These are phyloP conservation scores for Reticulitermes lucifugus DNA, from an alignment of 2,888 invertebrate genomes.

Conservation along the genomic window DNA sequence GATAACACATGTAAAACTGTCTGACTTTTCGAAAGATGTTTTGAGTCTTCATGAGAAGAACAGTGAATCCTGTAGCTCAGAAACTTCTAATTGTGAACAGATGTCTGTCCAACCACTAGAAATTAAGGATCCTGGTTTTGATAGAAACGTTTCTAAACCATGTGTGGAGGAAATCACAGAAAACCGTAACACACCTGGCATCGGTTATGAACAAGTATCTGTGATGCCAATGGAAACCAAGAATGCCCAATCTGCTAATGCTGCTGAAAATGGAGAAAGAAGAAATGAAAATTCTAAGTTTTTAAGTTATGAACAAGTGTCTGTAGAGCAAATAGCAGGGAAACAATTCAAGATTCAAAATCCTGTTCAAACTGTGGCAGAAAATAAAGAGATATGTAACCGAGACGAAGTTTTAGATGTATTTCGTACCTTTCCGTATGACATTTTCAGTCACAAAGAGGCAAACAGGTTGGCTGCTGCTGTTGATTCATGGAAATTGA, in stretches of 20 bases:
- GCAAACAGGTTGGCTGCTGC: neutral
- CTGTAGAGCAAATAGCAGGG: neutral
- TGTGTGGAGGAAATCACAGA: neutral
- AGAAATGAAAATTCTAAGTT: neutral
- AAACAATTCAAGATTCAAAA: neutral
- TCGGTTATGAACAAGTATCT: neutral
- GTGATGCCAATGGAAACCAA: neutral
- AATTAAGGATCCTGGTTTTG: neutral
- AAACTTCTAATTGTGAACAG: neutral
- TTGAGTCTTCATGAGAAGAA: no score
- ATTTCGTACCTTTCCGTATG: neutral
- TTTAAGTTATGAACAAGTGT: neutral
- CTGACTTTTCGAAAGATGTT: no score
- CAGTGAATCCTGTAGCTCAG: no score
- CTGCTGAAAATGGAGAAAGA: neutral
- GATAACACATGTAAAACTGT: no score
- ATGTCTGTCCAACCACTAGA: neutral
- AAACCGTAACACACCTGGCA: neutral
- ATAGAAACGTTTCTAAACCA: neutral
- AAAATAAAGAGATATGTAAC: neutral
- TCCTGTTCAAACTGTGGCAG: neutral
- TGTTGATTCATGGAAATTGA: conserved; percentile 26
- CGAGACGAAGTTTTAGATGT: neutral
- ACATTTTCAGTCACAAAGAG: conserved; percentile 15
- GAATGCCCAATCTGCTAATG: neutral